Percentiles rank a stretch among this genome's conserved stretches.
phyloP scores from a whole-genome alignment of 2,113 vertebrate genomes.

The Platycercus adscitus region DNA sequence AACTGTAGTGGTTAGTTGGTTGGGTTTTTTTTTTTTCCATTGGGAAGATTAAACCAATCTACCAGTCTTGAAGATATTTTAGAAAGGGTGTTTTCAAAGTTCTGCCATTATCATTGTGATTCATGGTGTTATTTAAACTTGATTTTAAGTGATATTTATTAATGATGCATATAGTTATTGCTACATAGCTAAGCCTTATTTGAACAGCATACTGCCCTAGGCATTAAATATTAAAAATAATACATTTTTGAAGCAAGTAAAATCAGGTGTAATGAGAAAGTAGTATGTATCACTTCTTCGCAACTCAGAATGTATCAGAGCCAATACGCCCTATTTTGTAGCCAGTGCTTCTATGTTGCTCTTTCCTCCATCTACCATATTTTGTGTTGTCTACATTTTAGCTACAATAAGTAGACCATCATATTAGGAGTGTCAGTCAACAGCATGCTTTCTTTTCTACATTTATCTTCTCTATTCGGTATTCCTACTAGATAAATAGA shows the following conservation, averaged over 20 bases:
- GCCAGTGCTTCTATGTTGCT: background rate
- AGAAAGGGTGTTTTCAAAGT: background rate
- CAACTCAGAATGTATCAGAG: background rate
- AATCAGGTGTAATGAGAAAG: background rate
- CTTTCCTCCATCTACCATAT: background rate
- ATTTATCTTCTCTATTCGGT: background rate
- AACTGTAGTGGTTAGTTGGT: background rate
- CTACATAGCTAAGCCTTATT: background rate
- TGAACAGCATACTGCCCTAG: background rate
- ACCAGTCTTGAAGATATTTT: background rate
- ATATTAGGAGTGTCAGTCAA: background rate
- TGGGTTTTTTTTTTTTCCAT: background rate
- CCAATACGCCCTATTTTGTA: background rate
- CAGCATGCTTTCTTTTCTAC: background rate
- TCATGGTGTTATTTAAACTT: background rate
- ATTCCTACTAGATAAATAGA: background rate
- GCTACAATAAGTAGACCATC: background rate
- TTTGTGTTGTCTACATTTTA: background rate
- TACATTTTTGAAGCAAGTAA: background rate
- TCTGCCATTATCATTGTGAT: background rate
- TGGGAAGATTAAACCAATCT: background rate
- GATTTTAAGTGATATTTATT: background rate
- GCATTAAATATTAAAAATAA: background rate
- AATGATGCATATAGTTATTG: background rate
- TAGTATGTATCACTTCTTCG: background rate